Base-by-base conservation (phyloP, 1,140 invertebrate genomes). In the Arion vulgaris region DNA sequence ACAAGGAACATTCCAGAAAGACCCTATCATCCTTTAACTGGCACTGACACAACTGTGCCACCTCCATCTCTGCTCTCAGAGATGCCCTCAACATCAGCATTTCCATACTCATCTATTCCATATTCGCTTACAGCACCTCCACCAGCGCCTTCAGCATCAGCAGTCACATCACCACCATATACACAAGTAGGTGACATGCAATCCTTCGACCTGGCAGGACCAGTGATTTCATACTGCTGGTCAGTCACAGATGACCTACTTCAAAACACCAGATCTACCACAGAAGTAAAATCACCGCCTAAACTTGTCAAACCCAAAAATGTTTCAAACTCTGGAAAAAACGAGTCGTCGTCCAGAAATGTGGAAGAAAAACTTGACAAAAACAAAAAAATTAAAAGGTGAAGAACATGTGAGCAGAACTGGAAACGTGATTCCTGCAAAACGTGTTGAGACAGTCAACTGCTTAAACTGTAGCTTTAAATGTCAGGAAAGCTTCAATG, bases 341-440 rank as follows among this genome's bases (percentile, higher is more conserved):
- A 76, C 45, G 13, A 17, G 32, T 19, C 74, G 41, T 13, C 74
- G 28, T 41, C 74, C 74, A 28, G 74, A 76, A 53, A n/a, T 51
- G 74, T 76, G 74, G 74, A 76, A 76, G 41, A 76, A 76, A 34
- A 76, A 76, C 53, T n/a, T 76, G 13, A 41, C 74, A 13, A 76
- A 76, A 36, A 36, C 11, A 13, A 76, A 76, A 53, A 76, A 76
- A 32, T 41, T 76, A 34, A 49, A 57, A 53, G 74, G 74, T 5
- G 74, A 76, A 57, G 74, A 49, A 26, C 74, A 76, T n/a, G 36
- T 76, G 45, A 76, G 74, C 51, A 49, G 74, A 36, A 76, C 41
- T 23, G 74, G 74, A 76, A 76, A 49, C 23, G 32, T 53, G 7
- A 76, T 76, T 26, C 74, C 74, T 2, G 74, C 74, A 1, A 76